Percentiles rank a stretch among this genome's conserved stretches.
phyloP scores from a whole-genome alignment of 2,888 invertebrate genomes.

The Leptinotarsa tumamoca region DNA sequence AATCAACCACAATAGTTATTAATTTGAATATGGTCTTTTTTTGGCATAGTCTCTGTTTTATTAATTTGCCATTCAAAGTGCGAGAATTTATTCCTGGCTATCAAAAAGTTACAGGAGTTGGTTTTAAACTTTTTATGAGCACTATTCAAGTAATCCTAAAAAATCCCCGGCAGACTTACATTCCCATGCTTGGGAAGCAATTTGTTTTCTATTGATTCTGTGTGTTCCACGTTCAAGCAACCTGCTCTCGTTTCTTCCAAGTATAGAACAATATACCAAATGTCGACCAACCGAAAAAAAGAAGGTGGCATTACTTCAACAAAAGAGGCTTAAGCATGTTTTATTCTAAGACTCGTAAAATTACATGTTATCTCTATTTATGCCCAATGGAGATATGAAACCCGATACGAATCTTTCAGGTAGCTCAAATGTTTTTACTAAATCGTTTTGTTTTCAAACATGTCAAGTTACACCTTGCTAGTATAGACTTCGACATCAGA shows the following conservation, averaged over 20 bases:
- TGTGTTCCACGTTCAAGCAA: constrained; percentile 4
- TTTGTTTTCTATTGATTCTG: background rate
- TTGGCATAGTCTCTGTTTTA: too few relatives aligned
- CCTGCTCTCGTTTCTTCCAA: constrained; percentile 19
- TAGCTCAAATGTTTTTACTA: constrained; percentile 36
- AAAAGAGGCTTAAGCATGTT: constrained; percentile 30
- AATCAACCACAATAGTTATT: too few relatives aligned
- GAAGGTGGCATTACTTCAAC: constrained; percentile 14
- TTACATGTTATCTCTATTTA: constrained; percentile 39
- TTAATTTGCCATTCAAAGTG: too few relatives aligned
- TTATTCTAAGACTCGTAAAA: constrained; percentile 30
- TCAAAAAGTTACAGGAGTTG: too few relatives aligned
- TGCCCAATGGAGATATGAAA: constrained; percentile 33
- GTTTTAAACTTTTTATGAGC: background rate
- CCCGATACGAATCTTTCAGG: constrained; percentile 40
- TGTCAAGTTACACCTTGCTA: constrained; percentile 47
- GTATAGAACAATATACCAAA: constrained; percentile 19
- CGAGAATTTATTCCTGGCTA: too few relatives aligned
- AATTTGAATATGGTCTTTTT: too few relatives aligned
- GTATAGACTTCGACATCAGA: constrained; percentile 26
- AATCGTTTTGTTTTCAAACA: constrained; percentile 46
- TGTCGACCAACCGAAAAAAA: background rate
- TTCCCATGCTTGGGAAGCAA: constrained; percentile 1
- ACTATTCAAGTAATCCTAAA: background rate
- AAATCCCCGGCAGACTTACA: background rate